phyloP scores from a whole-genome alignment of 1,140 invertebrate genomes.

The Aphis gossypii region DNA sequence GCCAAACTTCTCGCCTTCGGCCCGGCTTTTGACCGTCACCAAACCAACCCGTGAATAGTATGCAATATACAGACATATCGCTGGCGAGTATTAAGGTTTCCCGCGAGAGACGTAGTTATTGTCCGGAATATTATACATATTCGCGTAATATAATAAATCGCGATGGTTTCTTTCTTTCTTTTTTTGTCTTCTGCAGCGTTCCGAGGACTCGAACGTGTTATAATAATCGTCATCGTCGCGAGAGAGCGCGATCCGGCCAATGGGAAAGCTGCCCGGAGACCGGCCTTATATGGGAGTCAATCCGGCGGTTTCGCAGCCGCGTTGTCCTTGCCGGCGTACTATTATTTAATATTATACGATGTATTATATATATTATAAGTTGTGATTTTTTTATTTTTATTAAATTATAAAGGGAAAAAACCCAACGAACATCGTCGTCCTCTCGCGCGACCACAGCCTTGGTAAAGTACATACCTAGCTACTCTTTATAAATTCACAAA shows the following conservation, averaged over 20 bases:
- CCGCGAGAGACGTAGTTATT: background rate
- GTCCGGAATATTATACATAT: background rate
- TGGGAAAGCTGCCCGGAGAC: slow-evolving; percentile 43
- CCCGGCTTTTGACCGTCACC: background rate
- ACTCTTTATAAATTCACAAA: background rate
- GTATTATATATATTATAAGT: background rate
- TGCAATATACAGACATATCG: too few relatives aligned
- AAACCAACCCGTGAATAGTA: too few relatives aligned
- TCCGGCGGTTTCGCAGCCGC: slow-evolving; percentile 31
- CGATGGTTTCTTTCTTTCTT: background rate
- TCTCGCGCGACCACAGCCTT: background rate
- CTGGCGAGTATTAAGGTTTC: background rate
- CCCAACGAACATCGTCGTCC: background rate
- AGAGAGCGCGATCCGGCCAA: slow-evolving; percentile 19
- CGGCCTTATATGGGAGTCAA: slow-evolving; percentile 43
- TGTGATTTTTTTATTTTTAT: background rate
- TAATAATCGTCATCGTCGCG: background rate
- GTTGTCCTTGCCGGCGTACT: slow-evolving; percentile 22
- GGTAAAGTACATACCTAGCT: background rate
- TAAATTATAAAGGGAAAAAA: slow-evolving; percentile 17
- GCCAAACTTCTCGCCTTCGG: background rate
- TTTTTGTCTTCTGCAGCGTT: background rate
- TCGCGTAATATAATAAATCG: background rate
- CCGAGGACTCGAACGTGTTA: slow-evolving; percentile 1
- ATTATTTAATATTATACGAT: background rate